phyloP scores from a whole-genome alignment of 2,888 invertebrate genomes.

The Cephalotes varians region DNA sequence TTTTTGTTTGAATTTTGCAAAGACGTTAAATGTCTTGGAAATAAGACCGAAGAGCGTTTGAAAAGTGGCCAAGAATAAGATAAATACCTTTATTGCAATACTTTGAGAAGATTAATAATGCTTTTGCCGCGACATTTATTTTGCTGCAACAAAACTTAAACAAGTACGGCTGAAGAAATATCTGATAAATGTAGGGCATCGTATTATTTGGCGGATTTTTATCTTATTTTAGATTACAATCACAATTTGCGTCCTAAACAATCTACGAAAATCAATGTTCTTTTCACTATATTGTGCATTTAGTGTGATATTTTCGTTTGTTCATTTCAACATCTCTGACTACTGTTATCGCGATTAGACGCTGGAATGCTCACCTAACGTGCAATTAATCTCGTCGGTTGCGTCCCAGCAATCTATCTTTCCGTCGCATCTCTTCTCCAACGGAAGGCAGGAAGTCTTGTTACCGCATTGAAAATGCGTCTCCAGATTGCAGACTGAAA shows the following conservation, averaged over 20 bases:
- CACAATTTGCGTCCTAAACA: neutral
- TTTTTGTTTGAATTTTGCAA: neutral
- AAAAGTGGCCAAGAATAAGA: neutral
- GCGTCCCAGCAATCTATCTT: constrained; percentile 93
- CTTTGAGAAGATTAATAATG: neutral
- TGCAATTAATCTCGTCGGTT: constrained; percentile 91
- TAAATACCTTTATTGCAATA: neutral
- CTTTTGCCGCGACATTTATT: neutral
- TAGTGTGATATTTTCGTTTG: neutral
- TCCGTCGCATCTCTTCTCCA: constrained; percentile 90
- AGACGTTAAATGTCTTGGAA: neutral
- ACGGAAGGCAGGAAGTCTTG: constrained; percentile 90
- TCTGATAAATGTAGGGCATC: neutral
- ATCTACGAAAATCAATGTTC: constrained; percentile 15
- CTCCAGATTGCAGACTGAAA: constrained; percentile 89
- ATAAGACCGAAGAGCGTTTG: neutral
- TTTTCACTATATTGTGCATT: neutral
- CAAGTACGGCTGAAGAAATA: neutral
- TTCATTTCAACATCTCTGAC: constrained; percentile 35
- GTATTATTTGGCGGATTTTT: neutral
- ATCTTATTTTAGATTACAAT: neutral
- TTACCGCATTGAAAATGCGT: constrained; percentile 92
- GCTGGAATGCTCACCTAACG: constrained; percentile 86
- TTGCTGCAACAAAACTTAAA: constrained; percentile 4
- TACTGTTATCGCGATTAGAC: constrained; percentile 24